A percentile compares a stretch with the other conserved stretches of the same genome.
Evolutionary conservation across 2,113 vertebrate species (phyloP).

Genomic region (Chionodraco myersi): DNA sequence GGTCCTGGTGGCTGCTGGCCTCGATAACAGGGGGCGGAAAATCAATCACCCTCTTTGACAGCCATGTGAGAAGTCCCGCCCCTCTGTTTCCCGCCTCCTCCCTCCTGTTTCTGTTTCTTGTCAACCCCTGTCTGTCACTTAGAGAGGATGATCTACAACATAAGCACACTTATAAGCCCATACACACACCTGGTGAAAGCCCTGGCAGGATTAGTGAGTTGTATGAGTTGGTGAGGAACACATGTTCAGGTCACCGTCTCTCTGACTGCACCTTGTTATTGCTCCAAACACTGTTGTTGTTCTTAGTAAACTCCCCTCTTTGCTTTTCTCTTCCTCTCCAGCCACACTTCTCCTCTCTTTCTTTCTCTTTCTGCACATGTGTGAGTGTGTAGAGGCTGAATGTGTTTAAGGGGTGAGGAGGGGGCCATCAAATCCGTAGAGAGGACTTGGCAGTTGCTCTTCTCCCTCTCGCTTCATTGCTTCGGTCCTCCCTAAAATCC

Average conservation of each 20-base stretch:
- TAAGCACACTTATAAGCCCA: conserved; percentile 11
- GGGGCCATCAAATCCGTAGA: conserved; percentile 78
- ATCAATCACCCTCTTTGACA: conserved; percentile 78
- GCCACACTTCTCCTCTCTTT: conserved; percentile 38
- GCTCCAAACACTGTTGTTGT: conserved; percentile 67
- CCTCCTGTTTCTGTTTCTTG: conserved; percentile 21
- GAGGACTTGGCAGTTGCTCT: conserved; percentile 80
- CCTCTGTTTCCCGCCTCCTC: conserved; percentile 26
- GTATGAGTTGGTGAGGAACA: conserved; percentile 70
- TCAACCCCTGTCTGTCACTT: conserved; percentile 45
- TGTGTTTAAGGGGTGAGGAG: conserved; percentile 78
- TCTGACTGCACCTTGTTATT: conserved; percentile 60
- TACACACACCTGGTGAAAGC: conserved; percentile 64
- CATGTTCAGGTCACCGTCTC: conserved; percentile 76
- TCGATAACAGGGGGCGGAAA: conserved; percentile 75
- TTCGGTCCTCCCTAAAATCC: conserved; percentile 81
- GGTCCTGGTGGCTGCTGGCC: conserved; percentile 71
- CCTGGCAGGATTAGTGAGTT: conserved; percentile 74
- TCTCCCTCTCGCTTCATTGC: conserved; percentile 81
- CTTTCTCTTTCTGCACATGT: conserved; percentile 35
- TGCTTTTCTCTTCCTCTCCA: conserved; percentile 53
- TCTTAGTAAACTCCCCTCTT: conserved; percentile 57
- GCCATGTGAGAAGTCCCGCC: conserved; percentile 54
- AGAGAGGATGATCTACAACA: conserved; percentile 17
- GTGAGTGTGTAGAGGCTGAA: conserved; percentile 41